Conservation (phyloP, 1,140 invertebrate genomes). For the Bombus pascuorum region DNA sequence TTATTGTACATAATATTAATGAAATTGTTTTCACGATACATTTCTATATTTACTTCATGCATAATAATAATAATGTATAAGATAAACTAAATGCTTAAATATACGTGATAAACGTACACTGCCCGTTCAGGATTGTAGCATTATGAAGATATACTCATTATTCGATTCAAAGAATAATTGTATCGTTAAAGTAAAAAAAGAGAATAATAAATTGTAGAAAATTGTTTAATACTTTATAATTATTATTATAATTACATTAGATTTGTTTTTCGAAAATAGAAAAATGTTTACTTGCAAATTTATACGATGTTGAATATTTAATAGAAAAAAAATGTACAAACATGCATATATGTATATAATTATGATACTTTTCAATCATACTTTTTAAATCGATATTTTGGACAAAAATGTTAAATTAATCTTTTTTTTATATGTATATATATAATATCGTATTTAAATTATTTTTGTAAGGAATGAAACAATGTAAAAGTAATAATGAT, state of each 20-base stretch:
- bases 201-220: conserved; percentile 18
- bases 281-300: not conserved
- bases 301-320: not conserved
- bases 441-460: not conserved
- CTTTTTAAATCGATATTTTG: not conserved
- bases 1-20: conserved; percentile 44
- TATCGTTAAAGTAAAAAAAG: not conserved
- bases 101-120: conserved; percentile 24
- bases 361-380: no score
- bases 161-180: not conserved
- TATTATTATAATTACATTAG: not conserved
- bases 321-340: not conserved
- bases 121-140: conserved; percentile 4
- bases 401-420: not conserved
- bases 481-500: not conserved
- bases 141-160: not conserved
- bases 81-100: conserved; percentile 2
- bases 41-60: conserved; percentile 38
- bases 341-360: not conserved
- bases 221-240: conserved; percentile 7
- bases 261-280: not conserved
- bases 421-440: not conserved
- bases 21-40: conserved; percentile 31
- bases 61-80: conserved; percentile 28
- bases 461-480: not conserved